phyloP scores from a whole-genome alignment of 2,797 vertebrate species.

The Pristis pectinata region DNA sequence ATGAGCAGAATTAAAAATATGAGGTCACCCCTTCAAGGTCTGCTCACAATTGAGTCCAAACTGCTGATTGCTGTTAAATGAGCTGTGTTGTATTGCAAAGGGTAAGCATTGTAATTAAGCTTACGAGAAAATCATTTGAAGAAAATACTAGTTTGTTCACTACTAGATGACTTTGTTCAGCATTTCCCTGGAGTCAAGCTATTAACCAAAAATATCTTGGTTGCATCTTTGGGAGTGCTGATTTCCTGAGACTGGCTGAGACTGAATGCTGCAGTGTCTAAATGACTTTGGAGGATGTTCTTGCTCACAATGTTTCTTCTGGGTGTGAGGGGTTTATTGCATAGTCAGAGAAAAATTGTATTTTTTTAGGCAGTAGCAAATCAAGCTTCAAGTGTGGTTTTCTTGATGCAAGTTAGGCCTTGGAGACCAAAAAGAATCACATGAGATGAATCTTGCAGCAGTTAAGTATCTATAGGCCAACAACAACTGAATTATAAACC shows the following conservation, averaged over 20 bases:
- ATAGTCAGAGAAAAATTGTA: not conserved
- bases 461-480: too few species aligned
- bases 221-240: not conserved
- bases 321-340: not conserved
- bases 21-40: not conserved
- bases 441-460: too few species aligned
- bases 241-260: not conserved
- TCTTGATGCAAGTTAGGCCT: not conserved
- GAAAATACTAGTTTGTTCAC: not conserved
- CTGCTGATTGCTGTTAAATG: not conserved
- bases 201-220: not conserved
- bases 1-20: not conserved
- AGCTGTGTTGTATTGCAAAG: not conserved
- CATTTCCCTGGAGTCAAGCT: not conserved
- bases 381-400: not conserved
- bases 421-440: too few species aligned
- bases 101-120: not conserved
- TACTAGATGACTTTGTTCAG: not conserved
- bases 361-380: not conserved
- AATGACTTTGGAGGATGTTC: not conserved
- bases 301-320: not conserved
- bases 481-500: too few species aligned
- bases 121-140: not conserved
- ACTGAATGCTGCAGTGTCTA: not conserved
- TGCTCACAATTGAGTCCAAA: not conserved